phyloP scores from a whole-genome alignment of 2,113 vertebrate genomes.

The Cygnus atratus region DNA sequence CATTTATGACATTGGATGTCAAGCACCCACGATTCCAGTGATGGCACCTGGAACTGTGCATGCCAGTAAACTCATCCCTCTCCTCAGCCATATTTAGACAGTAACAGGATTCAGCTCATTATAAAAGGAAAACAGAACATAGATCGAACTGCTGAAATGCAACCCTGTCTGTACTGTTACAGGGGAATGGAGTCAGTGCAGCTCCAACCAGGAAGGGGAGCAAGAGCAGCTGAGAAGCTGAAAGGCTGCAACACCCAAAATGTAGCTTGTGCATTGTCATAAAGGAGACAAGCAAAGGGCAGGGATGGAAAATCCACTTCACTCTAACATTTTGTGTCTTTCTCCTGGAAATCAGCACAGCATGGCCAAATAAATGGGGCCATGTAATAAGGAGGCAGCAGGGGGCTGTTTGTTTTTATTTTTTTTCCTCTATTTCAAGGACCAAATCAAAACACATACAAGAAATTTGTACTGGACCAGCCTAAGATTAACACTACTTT shows the following conservation, averaged over 20 bases:
- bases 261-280: neutral
- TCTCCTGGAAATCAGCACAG: neutral
- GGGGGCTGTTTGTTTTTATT: neutral
- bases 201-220: neutral
- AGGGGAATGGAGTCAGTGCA: neutral
- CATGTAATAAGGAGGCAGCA: neutral
- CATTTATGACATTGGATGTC: neutral
- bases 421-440: neutral
- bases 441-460: neutral
- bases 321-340: neutral
- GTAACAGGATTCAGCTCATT: neutral
- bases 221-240: neutral
- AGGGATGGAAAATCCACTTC: neutral
- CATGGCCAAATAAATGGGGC: neutral
- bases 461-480: neutral
- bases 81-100: neutral
- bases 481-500: neutral
- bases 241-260: neutral
- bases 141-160: neutral
- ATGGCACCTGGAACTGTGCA: neutral
- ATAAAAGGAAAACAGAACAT: neutral
- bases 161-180: neutral
- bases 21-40: neutral
- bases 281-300: neutral
- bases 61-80: neutral